Conservation (phyloP, 2,888 invertebrate species). For the Thymelicus lineola region DNA sequence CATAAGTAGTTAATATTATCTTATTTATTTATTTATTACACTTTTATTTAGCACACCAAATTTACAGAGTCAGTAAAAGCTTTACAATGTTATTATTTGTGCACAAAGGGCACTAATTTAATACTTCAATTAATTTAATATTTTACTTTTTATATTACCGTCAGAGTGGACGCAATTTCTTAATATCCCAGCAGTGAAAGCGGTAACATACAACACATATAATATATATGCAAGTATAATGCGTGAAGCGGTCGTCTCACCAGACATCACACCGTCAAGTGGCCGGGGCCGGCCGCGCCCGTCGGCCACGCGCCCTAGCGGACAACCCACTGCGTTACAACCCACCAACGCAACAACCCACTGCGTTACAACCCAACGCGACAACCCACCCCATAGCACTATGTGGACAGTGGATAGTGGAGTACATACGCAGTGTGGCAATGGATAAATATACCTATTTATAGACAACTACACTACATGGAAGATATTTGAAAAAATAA, state of each 20-base stretch:
- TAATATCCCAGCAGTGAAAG: slow-evolving; percentile 36
- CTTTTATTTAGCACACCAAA: too few species aligned
- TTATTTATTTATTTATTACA: too few species aligned
- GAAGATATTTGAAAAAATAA: too few species aligned
- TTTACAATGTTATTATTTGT: too few species aligned
- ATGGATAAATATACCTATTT: too few species aligned
- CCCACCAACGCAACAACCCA: neutral
- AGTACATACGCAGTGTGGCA: too few species aligned
- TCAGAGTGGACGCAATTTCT: neutral
- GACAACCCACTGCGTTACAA: slow-evolving; percentile 58
- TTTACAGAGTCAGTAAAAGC: too few species aligned
- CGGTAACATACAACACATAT: slow-evolving; percentile 30
- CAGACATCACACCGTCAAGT: slow-evolving; percentile 83
- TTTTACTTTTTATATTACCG: too few species aligned
- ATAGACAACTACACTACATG: too few species aligned
- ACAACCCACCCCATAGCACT: slow-evolving; percentile 11
- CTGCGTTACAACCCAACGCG: neutral
- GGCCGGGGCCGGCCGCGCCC: slow-evolving; percentile 71
- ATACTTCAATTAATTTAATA: too few species aligned
- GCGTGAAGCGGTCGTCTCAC: slow-evolving; percentile 65
- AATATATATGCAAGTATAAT: slow-evolving; percentile 13
- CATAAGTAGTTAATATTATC: too few species aligned
- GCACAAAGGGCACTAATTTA: too few species aligned
- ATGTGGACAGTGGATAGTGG: slow-evolving; percentile 5
- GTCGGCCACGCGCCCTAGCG: slow-evolving; percentile 76